phyloP scores from a whole-genome alignment of 2,888 invertebrate genomes.

The Drosophila mulleri region DNA sequence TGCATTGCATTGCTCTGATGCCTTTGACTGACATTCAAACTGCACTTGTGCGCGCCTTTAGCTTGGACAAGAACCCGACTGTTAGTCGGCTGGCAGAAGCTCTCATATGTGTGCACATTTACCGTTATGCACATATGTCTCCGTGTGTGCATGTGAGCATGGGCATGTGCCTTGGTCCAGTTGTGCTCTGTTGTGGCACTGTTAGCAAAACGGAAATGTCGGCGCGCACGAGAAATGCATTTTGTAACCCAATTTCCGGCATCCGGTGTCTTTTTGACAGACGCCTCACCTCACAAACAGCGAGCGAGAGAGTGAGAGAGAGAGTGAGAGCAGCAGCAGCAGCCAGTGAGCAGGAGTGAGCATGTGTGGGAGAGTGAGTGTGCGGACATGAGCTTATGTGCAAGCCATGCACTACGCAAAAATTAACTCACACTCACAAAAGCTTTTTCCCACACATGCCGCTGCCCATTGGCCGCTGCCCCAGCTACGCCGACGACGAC shows the following conservation, averaged over 20 bases:
- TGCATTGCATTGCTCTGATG: not conserved
- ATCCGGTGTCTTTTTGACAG: constrained; percentile 73
- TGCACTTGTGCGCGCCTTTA: constrained; percentile 69
- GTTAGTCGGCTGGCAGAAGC: constrained; percentile 51
- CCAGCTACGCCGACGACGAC: not conserved
- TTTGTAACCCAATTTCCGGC: constrained; percentile 76
- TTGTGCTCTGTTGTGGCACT: constrained; percentile 67
- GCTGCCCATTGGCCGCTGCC: constrained; percentile 25
- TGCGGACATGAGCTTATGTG: constrained; percentile 69
- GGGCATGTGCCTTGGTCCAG: constrained; percentile 37
- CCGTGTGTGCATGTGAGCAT: constrained; percentile 9
- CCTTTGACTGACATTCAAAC: constrained; percentile 44
- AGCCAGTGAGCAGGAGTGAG: constrained; percentile 13
- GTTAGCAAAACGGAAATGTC: constrained; percentile 74
- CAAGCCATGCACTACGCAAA: constrained; percentile 28
- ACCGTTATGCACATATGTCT: constrained; percentile 32
- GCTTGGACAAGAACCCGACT: constrained; percentile 66
- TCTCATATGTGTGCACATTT: constrained; percentile 49
- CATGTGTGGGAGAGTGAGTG: constrained; percentile 52
- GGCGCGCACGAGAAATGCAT: constrained; percentile 67
- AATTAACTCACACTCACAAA: constrained; percentile 39
- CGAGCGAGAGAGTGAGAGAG: constrained; percentile 32
- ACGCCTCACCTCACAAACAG: constrained; percentile 32
- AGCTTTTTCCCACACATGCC: constrained; percentile 63
- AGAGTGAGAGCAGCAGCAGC: not conserved